Conservation (phyloP, 64 coral and sea anemone species). For the Porites australiensis region DNA sequence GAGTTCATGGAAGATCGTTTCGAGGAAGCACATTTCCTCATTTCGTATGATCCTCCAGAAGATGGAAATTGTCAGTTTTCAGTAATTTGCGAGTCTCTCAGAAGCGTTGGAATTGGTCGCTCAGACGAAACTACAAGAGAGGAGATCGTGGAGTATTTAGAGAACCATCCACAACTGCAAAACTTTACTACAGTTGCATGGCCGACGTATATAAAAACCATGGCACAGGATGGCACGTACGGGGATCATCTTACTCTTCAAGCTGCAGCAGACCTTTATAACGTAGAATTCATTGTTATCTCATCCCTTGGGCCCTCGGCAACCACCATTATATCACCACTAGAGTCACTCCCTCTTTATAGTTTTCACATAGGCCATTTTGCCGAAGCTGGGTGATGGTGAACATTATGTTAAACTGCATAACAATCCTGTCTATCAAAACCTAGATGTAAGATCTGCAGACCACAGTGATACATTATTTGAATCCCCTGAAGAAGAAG, state of each 20-base stretch:
- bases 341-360: neutral
- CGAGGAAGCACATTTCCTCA: neutral
- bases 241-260: constrained; percentile 48
- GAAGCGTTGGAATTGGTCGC: constrained; percentile 5
- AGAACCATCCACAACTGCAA: constrained; percentile 16
- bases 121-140: neutral
- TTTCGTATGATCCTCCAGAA: constrained; percentile 16
- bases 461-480: neutral
- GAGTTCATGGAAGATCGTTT: neutral
- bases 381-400: constrained; percentile 54
- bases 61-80: constrained; percentile 48
- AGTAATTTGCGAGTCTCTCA: constrained; percentile 1
- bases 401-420: constrained; percentile 30
- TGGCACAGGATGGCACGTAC: constrained; percentile 33
- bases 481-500: neutral
- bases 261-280: constrained; percentile 23
- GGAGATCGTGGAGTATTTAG: constrained; percentile 26
- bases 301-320: constrained; percentile 38
- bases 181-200: constrained; percentile 1
- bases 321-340: neutral
- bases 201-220: constrained; percentile 21
- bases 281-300: constrained; percentile 4
- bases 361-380: constrained; percentile 45
- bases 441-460: neutral
- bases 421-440: neutral